Percentiles rank a stretch among this genome's conserved stretches.
These are phyloP conservation scores for Tenualosa ilisha DNA, from an alignment of 2,797 vertebrate genomes.

Conservation along the genomic window DNA sequence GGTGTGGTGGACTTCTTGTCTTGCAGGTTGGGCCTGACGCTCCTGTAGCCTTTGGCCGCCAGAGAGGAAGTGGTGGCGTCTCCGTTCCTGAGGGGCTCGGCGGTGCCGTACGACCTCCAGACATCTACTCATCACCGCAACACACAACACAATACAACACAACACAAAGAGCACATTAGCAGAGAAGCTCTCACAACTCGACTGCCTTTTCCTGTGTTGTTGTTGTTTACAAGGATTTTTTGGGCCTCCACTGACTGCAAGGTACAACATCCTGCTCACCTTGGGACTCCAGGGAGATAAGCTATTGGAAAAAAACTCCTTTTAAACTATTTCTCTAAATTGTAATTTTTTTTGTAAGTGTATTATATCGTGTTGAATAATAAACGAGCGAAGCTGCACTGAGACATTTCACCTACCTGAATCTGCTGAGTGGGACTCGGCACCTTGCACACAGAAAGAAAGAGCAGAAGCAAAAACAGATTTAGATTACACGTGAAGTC, in stretches of 20 bases:
- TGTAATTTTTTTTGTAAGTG: background rate
- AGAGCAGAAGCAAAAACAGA: background rate
- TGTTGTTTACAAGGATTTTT: background rate
- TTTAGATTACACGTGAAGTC: background rate
- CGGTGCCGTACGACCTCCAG: slow-evolving; percentile 75
- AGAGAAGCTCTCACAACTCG: background rate
- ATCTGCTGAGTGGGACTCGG: slow-evolving; percentile 78
- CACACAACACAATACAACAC: slow-evolving; percentile 29
- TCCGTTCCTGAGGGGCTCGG: slow-evolving; percentile 78
- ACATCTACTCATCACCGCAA: slow-evolving; percentile 67
- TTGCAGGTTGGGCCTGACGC: slow-evolving; percentile 84
- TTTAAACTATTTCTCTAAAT: background rate
- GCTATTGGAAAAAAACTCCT: background rate
- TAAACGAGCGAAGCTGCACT: background rate
- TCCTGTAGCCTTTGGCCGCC: slow-evolving; percentile 88
- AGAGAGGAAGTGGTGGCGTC: slow-evolving; percentile 81
- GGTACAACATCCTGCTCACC: background rate
- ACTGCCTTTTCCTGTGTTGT: background rate
- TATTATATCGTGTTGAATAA: background rate
- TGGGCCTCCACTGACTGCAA: too few species aligned
- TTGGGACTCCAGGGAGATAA: background rate
- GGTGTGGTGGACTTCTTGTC: slow-evolving; percentile 82
- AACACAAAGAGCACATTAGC: background rate
- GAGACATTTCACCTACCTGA: slow-evolving; percentile 73
- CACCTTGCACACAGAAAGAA: slow-evolving; percentile 71